A percentile compares a stretch with the other conserved stretches of the same genome.
Conservation (phyloP, 2,113 vertebrate genomes). For the Bungarus multicinctus region DNA sequence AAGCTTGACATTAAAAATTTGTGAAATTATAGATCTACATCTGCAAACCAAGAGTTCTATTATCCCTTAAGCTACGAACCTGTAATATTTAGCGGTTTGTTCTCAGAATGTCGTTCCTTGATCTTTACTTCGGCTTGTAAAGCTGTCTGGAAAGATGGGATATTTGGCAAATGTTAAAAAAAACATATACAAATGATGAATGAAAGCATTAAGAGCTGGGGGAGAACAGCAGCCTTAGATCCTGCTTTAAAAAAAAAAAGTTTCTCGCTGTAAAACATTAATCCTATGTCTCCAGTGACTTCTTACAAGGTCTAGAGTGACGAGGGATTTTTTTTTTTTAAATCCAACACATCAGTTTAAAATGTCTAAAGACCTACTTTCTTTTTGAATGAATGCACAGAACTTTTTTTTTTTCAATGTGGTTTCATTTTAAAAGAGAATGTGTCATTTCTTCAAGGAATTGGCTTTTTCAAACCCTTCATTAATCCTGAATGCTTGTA, state of each 20-base stretch:
- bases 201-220: neutral
- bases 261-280: neutral
- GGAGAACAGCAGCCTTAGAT: neutral
- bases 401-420: conserved; percentile 20
- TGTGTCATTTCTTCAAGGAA: conserved; percentile 25
- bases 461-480: neutral
- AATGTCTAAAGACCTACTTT: conserved; percentile 38
- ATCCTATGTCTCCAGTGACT: neutral
- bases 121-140: neutral
- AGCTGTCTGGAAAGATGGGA: neutral
- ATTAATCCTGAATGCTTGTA: neutral
- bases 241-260: neutral
- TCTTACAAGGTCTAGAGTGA: conserved; percentile 1
- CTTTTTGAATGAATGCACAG: conserved; percentile 9
- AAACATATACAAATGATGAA: neutral
- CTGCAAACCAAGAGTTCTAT: neutral
- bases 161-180: neutral
- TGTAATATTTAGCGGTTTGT: neutral
- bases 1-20: neutral
- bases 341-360: conserved; percentile 16
- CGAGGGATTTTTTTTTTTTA: neutral
- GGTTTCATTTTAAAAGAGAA: conserved; percentile 33
- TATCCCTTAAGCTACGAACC: neutral
- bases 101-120: neutral
- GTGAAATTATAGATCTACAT: neutral